These are phyloP conservation scores for Aptenodytes patagonicus DNA, from an alignment of 2,113 vertebrate genomes.

Conservation along the genomic window DNA sequence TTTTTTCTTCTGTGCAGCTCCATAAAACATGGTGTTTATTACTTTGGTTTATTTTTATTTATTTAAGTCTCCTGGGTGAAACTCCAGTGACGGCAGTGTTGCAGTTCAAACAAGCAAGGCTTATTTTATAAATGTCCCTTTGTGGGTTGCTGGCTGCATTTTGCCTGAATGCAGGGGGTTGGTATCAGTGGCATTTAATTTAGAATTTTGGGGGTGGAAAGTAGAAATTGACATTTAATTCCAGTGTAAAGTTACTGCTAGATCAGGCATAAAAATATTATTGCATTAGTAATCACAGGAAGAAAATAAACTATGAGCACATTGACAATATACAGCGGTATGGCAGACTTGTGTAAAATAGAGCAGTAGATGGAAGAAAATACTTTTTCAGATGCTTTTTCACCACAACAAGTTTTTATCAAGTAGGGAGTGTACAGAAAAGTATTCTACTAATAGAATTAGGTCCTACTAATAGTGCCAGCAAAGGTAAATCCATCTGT, in stretches of 20 bases:
- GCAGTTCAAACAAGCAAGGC: slow-evolving; percentile 66
- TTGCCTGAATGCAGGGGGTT: slow-evolving; percentile 44
- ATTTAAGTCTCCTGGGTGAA: slow-evolving; percentile 68
- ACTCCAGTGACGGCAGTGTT: slow-evolving; percentile 60
- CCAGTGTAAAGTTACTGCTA: slow-evolving; percentile 53
- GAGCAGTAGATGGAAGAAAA: background rate
- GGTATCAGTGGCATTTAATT: slow-evolving; percentile 34
- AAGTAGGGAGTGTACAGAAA: background rate
- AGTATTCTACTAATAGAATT: background rate
- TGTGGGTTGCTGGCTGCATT: slow-evolving; percentile 56
- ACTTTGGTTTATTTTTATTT: slow-evolving; percentile 79
- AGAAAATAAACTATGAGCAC: slow-evolving; percentile 26
- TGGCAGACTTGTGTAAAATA: background rate
- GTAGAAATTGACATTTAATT: slow-evolving; percentile 61
- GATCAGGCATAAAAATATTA: slow-evolving; percentile 45
- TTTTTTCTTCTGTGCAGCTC: slow-evolving; percentile 12
- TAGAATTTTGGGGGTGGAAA: slow-evolving; percentile 40
- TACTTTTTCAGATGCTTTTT: background rate
- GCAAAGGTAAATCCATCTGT: background rate
- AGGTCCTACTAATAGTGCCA: background rate
- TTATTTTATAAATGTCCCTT: slow-evolving; percentile 76
- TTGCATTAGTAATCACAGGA: slow-evolving; percentile 29
- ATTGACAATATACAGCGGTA: background rate
- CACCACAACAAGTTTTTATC: background rate
- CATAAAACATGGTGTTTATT: slow-evolving; percentile 79